These are phyloP conservation scores for Neodiprion pinetum DNA, from an alignment of 1,140 invertebrate species.

Conservation along the genomic window DNA sequence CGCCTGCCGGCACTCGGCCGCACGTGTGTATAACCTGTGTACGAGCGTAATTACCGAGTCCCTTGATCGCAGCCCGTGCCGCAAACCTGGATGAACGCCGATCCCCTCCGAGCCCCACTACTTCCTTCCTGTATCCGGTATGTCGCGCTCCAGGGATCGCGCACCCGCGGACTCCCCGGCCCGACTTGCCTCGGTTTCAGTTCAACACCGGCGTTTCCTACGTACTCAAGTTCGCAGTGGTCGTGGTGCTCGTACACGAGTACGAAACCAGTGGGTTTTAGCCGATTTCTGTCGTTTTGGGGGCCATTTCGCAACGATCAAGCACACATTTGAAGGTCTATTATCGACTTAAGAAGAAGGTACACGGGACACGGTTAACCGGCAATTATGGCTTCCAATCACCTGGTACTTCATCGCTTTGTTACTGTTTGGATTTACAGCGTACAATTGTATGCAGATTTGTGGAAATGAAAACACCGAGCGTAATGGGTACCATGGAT, in stretches of 20 bases:
- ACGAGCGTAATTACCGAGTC: neutral
- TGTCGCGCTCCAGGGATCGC: constrained; percentile 49
- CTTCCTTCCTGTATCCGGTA: constrained; percentile 60
- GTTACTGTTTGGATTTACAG: no score
- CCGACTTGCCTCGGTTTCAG: constrained; percentile 27
- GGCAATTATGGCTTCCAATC: no score
- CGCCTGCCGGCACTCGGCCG: neutral
- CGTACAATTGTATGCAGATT: no score
- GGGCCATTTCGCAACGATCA: neutral
- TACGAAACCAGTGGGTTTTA: constrained; percentile 31
- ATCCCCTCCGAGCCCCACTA: constrained; percentile 42
- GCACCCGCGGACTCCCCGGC: constrained; percentile 18
- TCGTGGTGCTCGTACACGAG: constrained; percentile 24
- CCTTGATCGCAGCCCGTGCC: neutral
- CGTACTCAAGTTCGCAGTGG: neutral
- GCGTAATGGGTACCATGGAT: no score
- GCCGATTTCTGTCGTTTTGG: constrained; percentile 19
- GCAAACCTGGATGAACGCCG: neutral
- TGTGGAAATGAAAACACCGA: no score
- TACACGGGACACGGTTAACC: no score
- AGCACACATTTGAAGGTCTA: constrained; percentile 25
- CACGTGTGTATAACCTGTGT: neutral
- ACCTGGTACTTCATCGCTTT: no score
- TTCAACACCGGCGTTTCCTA: constrained; percentile 23
- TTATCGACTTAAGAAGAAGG: constrained; percentile 25